Evolutionary conservation across 2,113 vertebrate genomes (phyloP), one percentile per base, ranked within the genome.

Genomic region (Geococcyx californianus): DNA sequence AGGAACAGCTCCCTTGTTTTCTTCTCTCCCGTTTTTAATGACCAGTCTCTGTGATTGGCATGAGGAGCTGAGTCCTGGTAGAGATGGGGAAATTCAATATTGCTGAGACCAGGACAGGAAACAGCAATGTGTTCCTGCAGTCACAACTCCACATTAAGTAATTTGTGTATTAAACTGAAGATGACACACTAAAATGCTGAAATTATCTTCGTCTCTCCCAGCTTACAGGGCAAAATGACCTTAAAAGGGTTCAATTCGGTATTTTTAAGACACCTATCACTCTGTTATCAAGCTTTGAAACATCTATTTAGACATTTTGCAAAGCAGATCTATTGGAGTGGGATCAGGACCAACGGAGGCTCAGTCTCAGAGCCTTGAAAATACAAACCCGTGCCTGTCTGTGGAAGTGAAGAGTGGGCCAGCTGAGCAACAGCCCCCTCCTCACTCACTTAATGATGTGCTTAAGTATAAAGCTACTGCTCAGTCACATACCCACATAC

Each of bases 51-150:
- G 88, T 69, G 93, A 95, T 72, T 89, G 91, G 87, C 94, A 87
- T 42, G 81, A 92, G 66, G 84, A 81, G 74, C 81, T 49, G 77
- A 68, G 74, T 34, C 81, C 93, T 94, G 77, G 66, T 79, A 75
- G 49, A 31, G 66, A 89, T 84, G 69, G 81, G 77, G 69, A 97
- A 96, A 97, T 97, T 96, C 87, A 95, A 97, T 97, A 96, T 97
- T 96, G 95, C 49, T 64, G 21, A 96, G 85, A 94, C 94, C 96
- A 97, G 96, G 91, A 87, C 96, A 97, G 96, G 96, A 97, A 97
- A 89, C 91, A 89, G 89, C 58, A 58, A 38, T n/a, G 62, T 91
- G 87, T 42, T 90, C 89, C 89, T 96, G 94, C 84, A 89, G 89
- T 76, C 89, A 76, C 96, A 96, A 72, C 56, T 81, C 86, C 77